Evolutionary conservation across 2,797 vertebrate genomes (phyloP).

Genomic region (Pseudochaenichthys georgianus): DNA sequence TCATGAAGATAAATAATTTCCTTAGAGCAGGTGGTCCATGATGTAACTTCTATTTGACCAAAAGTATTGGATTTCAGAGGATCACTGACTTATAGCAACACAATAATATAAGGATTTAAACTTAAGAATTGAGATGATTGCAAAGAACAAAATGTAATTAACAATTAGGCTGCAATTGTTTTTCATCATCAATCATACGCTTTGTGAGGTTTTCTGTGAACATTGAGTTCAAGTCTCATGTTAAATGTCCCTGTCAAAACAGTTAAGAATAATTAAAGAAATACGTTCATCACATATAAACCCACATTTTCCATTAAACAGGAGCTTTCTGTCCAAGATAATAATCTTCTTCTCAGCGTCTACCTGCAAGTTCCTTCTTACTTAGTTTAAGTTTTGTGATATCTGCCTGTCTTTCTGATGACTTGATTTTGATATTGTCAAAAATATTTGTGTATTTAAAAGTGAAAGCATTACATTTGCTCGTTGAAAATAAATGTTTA

Average conservation of each 20-base stretch:
- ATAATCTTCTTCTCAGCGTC: not conserved
- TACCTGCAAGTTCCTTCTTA: not conserved
- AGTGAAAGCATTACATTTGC: no score
- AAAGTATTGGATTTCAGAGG: not conserved
- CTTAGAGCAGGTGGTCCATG: not conserved
- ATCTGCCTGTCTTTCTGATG: not conserved
- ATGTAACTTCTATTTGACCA: not conserved
- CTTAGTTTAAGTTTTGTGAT: not conserved
- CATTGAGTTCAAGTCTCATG: not conserved
- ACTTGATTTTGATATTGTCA: not conserved
- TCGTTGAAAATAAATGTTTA: not conserved
- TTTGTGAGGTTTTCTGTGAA: slow-evolving; percentile 4
- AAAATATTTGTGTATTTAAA: not conserved
- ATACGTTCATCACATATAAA: not conserved
- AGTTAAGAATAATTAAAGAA: not conserved
- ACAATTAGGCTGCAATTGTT: not conserved
- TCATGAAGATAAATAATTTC: slow-evolving; percentile 34
- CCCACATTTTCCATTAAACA: not conserved
- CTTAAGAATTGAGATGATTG: not conserved
- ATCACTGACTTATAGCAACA: not conserved
- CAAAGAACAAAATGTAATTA: not conserved
- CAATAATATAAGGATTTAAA: not conserved
- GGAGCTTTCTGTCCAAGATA: not conserved
- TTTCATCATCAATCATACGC: not conserved
- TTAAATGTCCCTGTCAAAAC: slow-evolving; percentile 7